Evolutionary conservation across 2,113 vertebrate species (phyloP).

Genomic region (Eulacestoma nigropectus): DNA sequence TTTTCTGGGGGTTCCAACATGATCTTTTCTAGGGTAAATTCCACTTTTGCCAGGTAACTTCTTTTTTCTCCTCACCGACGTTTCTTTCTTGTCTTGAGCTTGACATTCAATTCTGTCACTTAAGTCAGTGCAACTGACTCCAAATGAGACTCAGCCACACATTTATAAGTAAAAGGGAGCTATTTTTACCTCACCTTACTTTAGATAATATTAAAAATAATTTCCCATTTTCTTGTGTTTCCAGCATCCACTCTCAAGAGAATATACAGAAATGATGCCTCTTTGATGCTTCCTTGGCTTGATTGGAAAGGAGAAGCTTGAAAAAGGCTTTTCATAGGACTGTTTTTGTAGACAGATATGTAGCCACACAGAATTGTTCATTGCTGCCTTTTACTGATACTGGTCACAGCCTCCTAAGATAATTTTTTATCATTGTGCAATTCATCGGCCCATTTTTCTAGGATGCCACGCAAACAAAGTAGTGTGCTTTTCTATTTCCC

Average conservation of each 20-base stretch:
- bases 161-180: neutral
- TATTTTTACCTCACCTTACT: neutral
- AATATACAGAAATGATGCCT: neutral
- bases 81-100: neutral
- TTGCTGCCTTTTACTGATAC: neutral
- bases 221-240: neutral
- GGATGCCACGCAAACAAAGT: neutral
- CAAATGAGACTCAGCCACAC: neutral
- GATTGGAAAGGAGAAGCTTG: neutral
- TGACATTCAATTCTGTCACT: neutral
- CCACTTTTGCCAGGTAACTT: neutral
- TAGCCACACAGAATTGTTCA: neutral
- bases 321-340: neutral
- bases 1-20: neutral
- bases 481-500: neutral
- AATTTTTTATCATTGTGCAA: neutral
- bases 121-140: neutral
- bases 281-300: neutral
- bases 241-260: neutral
- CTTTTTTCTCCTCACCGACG: neutral
- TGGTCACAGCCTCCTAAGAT: neutral
- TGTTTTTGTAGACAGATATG: neutral
- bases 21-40: neutral
- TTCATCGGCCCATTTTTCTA: neutral
- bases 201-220: neutral